Conservation (phyloP, 1,140 invertebrate species). For the Colletes gigas region DNA sequence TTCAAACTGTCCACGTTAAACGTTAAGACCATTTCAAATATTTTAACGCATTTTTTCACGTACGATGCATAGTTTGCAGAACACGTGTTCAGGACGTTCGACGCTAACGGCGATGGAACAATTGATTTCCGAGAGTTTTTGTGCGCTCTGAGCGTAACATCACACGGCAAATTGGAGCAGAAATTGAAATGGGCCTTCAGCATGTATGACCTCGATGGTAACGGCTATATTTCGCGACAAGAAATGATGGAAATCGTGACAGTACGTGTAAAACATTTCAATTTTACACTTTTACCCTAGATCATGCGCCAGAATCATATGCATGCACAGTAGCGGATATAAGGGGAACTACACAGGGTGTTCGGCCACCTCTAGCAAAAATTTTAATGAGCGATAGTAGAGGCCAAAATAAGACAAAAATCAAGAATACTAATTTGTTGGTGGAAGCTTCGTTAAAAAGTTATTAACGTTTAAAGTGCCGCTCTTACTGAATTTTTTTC, state of each 20-base stretch:
- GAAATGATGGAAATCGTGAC: conserved; percentile 98
- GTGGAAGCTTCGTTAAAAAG: too few species aligned
- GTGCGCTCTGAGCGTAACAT: conserved; percentile 97
- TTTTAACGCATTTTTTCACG: background rate
- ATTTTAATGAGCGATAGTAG: too few species aligned
- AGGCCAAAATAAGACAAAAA: too few species aligned
- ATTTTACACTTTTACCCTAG: background rate
- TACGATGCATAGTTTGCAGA: conserved; percentile 91
- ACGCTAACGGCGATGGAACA: conserved; percentile 97
- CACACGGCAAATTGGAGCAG: conserved; percentile 97
- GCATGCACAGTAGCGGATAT: too few species aligned
- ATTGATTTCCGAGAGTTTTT: conserved; percentile 99
- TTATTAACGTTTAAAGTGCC: too few species aligned
- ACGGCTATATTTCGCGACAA: conserved; percentile 96
- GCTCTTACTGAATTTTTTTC: too few species aligned
- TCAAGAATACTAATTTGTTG: too few species aligned
- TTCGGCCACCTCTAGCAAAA: too few species aligned
- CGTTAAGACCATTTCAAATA: background rate
- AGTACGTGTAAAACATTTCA: conserved; percentile 83
- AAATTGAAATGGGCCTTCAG: conserved; percentile 99
- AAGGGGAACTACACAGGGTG: too few species aligned
- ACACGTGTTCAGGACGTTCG: conserved; percentile 98
- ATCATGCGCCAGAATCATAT: background rate
- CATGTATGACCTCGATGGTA: conserved; percentile 97
- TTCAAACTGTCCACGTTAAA: too few species aligned